Evolutionary conservation across 2,797 vertebrate species (phyloP).

Genomic region (Arvicola amphibius): DNA sequence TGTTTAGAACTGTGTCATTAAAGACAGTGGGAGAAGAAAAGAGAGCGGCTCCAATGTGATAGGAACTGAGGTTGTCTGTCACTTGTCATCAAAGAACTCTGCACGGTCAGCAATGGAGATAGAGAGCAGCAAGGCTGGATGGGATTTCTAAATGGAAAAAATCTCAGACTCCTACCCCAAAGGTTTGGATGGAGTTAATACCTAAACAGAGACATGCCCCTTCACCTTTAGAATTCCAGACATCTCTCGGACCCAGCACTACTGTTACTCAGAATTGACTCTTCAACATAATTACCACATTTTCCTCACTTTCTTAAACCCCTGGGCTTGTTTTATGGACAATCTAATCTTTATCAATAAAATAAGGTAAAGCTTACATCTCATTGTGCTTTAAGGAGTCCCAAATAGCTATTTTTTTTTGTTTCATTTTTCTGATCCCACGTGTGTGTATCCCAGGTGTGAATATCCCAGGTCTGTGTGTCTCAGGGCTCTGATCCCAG

Average conservation of each 20-base stretch:
- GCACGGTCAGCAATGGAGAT: not conserved
- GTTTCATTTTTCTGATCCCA: not conserved
- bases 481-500: not conserved
- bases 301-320: not conserved
- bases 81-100: not conserved
- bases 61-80: not conserved
- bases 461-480: not conserved
- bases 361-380: not conserved
- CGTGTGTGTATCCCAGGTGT: not conserved
- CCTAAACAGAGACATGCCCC: not conserved
- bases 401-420: not conserved
- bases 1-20: not conserved
- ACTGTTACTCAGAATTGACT: not conserved
- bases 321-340: conserved; percentile 6
- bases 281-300: conserved; percentile 3
- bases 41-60: not conserved
- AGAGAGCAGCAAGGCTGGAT: not conserved
- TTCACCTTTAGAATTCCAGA: not conserved
- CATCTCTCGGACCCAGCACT: not conserved
- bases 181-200: not conserved
- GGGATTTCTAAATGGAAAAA: conserved; percentile 1
- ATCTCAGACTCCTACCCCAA: not conserved
- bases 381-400: not conserved
- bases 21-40: not conserved
- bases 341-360: not conserved